Conservation (phyloP, 2,797 vertebrate species). For the Lepidocolaptes lacrymiger region DNA sequence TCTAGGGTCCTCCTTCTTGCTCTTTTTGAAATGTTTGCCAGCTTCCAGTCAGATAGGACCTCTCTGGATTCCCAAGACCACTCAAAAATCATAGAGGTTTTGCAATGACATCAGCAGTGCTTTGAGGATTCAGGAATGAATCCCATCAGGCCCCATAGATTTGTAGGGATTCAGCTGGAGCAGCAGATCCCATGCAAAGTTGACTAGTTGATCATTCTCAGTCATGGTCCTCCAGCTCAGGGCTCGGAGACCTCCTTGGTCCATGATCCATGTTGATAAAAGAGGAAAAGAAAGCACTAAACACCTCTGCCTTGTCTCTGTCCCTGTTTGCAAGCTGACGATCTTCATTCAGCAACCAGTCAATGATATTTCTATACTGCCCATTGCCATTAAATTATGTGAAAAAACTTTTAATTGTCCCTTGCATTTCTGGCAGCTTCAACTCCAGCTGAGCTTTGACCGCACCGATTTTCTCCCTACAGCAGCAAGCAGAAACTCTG, state of each 20-base stretch:
- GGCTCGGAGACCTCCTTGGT: not conserved
- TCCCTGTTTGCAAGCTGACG: not conserved
- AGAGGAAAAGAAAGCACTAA: not conserved
- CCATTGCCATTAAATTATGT: not conserved
- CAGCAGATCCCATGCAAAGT: not conserved
- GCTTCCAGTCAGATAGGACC: no score
- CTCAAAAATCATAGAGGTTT: not conserved
- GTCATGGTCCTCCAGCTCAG: not conserved
- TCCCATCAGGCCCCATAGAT: not conserved
- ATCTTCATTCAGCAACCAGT: not conserved
- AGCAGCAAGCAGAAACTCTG: not conserved
- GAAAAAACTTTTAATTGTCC: not conserved
- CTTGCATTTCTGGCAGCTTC: not conserved
- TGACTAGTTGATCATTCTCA: not conserved
- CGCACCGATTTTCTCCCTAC: not conserved
- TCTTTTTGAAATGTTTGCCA: not conserved
- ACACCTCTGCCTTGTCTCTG: not conserved
- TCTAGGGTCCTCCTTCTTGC: not conserved
- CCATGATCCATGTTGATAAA: not conserved
- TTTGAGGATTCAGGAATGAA: not conserved
- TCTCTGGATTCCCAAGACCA: not conserved
- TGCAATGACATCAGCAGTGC: not conserved
- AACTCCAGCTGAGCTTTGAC: not conserved
- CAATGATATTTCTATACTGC: no score
- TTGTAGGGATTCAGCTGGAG: not conserved